Conservation (phyloP, 2,888 invertebrate species). For the Polyommatus icarus region DNA sequence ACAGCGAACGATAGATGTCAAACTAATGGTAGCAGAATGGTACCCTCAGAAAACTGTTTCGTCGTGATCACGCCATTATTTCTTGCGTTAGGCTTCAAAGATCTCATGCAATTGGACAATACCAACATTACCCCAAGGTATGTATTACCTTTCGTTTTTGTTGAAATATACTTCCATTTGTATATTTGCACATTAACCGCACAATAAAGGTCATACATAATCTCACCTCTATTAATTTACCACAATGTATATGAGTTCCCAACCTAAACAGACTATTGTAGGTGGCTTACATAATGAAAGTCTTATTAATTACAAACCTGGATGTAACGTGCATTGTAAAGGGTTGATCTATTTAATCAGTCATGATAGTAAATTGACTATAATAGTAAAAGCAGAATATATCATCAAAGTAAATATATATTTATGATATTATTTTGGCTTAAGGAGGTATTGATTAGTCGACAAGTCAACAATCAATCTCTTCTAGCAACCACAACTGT, state of each 20-base stretch:
- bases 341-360: no score
- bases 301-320: neutral
- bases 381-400: no score
- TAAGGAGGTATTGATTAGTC: no score
- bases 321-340: neutral
- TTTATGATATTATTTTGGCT: no score
- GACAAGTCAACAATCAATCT: no score
- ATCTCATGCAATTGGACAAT: conserved; percentile 22
- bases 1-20: neutral
- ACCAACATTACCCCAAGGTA: neutral
- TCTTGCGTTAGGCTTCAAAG: conserved; percentile 23
- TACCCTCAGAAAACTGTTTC: neutral
- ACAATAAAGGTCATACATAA: neutral
- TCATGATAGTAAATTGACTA: no score
- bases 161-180: neutral
- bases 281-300: neutral
- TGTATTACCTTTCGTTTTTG: conserved; percentile 24
- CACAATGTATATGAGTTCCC: neutral
- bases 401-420: no score
- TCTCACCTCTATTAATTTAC: neutral
- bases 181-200: conserved; percentile 2
- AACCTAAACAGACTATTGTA: neutral
- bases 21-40: conserved; percentile 1
- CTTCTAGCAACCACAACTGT: no score
- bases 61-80: conserved; percentile 29